Conservation (phyloP, 2,797 vertebrate species). For the Epinephelus awoara region DNA sequence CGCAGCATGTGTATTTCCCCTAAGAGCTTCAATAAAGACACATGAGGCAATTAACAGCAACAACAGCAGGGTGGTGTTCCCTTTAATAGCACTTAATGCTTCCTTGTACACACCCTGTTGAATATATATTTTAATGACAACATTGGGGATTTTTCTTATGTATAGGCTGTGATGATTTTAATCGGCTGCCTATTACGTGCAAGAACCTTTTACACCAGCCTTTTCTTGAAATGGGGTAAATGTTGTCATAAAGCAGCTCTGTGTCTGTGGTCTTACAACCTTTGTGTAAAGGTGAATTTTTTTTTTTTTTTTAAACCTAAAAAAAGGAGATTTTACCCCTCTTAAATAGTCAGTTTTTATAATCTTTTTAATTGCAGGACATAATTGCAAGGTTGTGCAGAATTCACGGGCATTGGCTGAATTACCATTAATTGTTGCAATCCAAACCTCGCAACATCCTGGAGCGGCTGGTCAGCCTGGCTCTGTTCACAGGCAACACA, state of each 20-base stretch:
- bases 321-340: too few relatives aligned
- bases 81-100: conserved; percentile 10
- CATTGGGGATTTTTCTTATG: background rate
- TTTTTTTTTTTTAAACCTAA: background rate
- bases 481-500: too few relatives aligned
- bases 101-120: conserved; percentile 29
- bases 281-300: conserved; percentile 15
- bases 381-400: too few relatives aligned
- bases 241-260: conserved; percentile 2
- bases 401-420: too few relatives aligned
- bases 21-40: background rate
- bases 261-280: conserved; percentile 5
- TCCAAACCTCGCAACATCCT: too few relatives aligned
- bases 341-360: too few relatives aligned
- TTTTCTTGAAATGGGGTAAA: background rate
- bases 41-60: conserved; percentile 11
- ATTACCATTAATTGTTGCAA: too few relatives aligned
- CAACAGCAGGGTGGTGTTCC: conserved; percentile 28
- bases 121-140: conserved; percentile 15
- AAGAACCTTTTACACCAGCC: conserved; percentile 20
- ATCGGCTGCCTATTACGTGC: conserved; percentile 24
- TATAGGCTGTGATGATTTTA: conserved; percentile 17
- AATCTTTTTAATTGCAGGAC: too few relatives aligned
- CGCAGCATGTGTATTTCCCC: too few relatives aligned
- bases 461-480: too few relatives aligned